Evolutionary conservation across 1,140 invertebrate species (phyloP).

Genomic region (Anagrus nilaparvatae): DNA sequence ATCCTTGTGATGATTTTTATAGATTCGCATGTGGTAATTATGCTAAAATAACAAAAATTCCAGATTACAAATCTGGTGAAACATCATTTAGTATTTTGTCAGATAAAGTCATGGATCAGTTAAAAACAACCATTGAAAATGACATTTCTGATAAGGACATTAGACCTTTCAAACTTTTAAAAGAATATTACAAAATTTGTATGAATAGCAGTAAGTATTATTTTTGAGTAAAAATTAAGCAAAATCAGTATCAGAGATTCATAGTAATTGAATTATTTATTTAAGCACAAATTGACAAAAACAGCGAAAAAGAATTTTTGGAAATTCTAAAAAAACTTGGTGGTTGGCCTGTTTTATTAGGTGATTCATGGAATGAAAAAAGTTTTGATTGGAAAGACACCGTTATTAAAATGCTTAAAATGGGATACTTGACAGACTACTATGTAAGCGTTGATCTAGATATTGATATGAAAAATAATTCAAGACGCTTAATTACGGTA

Average conservation of each 20-base stretch:
- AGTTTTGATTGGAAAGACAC: slow-evolving; percentile 69
- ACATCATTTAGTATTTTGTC: slow-evolving; percentile 71
- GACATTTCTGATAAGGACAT: slow-evolving; percentile 53
- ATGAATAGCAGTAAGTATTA: slow-evolving; percentile 68
- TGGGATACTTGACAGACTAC: slow-evolving; percentile 82
- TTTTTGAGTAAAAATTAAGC: background rate
- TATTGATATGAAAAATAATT: slow-evolving; percentile 80
- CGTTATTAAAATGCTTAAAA: slow-evolving; percentile 63
- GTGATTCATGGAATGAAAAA: slow-evolving; percentile 58
- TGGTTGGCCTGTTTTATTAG: slow-evolving; percentile 81
- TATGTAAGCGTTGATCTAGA: slow-evolving; percentile 79
- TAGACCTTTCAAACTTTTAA: slow-evolving; percentile 62
- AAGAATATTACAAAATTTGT: slow-evolving; percentile 69
- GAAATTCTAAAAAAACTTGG: slow-evolving; percentile 61
- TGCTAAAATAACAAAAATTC: slow-evolving; percentile 38
- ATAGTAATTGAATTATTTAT: background rate
- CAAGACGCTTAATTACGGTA: slow-evolving; percentile 72
- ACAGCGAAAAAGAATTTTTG: slow-evolving; percentile 2
- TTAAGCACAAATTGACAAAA: slow-evolving; percentile 7
- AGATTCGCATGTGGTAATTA: slow-evolving; percentile 49
- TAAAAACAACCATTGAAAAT: slow-evolving; percentile 63
- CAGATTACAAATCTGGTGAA: slow-evolving; percentile 59
- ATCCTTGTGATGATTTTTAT: slow-evolving; percentile 78
- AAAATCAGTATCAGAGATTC: background rate
- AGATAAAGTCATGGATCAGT: slow-evolving; percentile 68